Conservation (phyloP, 2,888 invertebrate genomes). For the Harmothoe impar region DNA sequence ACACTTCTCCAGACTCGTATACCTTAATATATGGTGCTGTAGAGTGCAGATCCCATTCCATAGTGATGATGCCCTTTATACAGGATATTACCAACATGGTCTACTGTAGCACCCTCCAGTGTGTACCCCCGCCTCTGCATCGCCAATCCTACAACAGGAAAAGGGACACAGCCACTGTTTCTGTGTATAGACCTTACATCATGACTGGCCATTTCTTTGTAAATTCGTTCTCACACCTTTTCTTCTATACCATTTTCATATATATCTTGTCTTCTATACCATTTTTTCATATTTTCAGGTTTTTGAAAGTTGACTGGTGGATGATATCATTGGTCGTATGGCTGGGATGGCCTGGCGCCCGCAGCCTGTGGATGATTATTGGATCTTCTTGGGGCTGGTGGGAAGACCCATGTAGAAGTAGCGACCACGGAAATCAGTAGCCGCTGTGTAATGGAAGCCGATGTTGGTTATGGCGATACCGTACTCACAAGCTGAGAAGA, state of each 20-base stretch:
- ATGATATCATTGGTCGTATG: conserved; percentile 48
- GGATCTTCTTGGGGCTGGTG: conserved; percentile 63
- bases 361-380: conserved; percentile 14
- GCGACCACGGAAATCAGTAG: conserved; percentile 88
- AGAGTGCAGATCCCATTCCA: too few relatives aligned
- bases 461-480: conserved; percentile 95
- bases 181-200: neutral
- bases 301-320: conserved; percentile 43
- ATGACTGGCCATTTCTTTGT: neutral
- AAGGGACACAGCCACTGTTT: neutral
- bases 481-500: conserved; percentile 97
- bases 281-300: neutral
- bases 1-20: too few relatives aligned
- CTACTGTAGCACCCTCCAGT: too few relatives aligned
- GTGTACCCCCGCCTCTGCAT: too few relatives aligned
- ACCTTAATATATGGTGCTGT: too few relatives aligned
- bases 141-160: too few relatives aligned
- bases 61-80: too few relatives aligned
- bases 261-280: neutral
- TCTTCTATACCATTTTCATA: neutral
- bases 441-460: conserved; percentile 94
- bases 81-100: too few relatives aligned
- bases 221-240: neutral
- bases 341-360: neutral
- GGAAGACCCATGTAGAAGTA: conserved; percentile 68